phyloP scores from a whole-genome alignment of 2,888 invertebrate genomes.

The Sphecodes monilicornis region DNA sequence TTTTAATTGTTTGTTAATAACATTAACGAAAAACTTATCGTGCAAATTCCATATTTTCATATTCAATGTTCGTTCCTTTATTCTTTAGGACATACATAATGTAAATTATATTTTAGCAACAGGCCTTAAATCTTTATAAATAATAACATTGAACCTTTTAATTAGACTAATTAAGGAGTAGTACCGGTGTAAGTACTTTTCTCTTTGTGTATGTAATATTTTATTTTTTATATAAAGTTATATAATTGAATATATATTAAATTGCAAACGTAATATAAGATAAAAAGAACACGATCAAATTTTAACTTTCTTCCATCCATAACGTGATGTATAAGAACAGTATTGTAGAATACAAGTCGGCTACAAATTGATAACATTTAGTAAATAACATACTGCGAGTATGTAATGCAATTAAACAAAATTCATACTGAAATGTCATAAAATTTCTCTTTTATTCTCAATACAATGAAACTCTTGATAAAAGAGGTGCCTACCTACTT shows the following conservation, averaged over 20 bases:
- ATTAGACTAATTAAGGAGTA: neutral
- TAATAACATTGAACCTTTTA: neutral
- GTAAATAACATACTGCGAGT: neutral
- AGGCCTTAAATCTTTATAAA: neutral
- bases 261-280: neutral
- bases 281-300: neutral
- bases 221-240: neutral
- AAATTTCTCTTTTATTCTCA: neutral
- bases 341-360: neutral
- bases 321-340: neutral
- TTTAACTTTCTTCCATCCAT: neutral
- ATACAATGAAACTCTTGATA: neutral
- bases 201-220: neutral
- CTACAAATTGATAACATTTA: neutral
- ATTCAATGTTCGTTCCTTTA: neutral
- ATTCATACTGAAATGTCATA: neutral
- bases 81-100: neutral
- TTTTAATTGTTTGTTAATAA: neutral
- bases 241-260: constrained; percentile 3
- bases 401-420: neutral
- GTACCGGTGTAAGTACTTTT: neutral
- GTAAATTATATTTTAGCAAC: neutral
- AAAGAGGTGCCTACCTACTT: neutral
- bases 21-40: neutral
- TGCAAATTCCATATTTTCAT: neutral